Evolutionary conservation across 1,140 invertebrate genomes (phyloP).

Genomic region (Holcopasites calliopsidis): DNA sequence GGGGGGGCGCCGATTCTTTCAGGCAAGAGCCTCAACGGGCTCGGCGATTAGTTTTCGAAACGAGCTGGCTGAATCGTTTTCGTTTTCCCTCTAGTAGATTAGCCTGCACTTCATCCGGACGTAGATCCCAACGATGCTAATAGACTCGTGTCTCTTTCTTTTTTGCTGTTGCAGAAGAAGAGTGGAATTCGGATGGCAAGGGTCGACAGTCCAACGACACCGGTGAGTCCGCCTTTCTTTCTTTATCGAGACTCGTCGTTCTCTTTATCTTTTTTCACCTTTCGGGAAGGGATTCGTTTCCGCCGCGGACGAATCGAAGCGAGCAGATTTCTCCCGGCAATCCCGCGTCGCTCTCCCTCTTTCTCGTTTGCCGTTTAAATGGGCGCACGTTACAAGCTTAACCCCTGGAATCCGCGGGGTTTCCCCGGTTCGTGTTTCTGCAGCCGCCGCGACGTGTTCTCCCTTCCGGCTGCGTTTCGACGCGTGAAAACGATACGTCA

Average conservation of each 20-base stretch:
- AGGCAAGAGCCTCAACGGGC: neutral
- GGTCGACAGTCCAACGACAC: conserved; percentile 76
- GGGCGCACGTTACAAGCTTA: conserved; percentile 66
- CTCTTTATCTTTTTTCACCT: neutral
- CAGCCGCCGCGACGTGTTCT: conserved; percentile 7
- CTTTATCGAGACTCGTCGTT: neutral
- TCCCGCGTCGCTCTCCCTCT: neutral
- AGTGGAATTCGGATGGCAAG: conserved; percentile 80
- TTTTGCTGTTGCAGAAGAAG: conserved; percentile 77
- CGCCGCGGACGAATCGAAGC: neutral
- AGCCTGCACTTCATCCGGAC: neutral
- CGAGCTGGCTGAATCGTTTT: neutral
- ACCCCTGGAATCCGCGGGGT: conserved; percentile 72
- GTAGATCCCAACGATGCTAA: conserved; percentile 9
- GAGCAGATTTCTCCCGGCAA: neutral
- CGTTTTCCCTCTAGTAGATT: neutral
- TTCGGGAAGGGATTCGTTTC: too few species aligned
- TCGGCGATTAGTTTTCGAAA: too few species aligned
- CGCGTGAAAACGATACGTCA: conserved; percentile 40
- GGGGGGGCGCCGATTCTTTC: neutral
- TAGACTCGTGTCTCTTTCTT: conserved; percentile 30
- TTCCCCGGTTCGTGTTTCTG: conserved; percentile 72
- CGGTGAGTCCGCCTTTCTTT: conserved; percentile 70
- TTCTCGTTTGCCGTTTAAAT: conserved; percentile 30
- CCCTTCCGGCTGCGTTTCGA: conserved; percentile 32